These are phyloP conservation scores for Nemopilema nomurai DNA, from an alignment of 30 jellyfish, hydroid and myxozoan genomes.

Conservation along the genomic window DNA sequence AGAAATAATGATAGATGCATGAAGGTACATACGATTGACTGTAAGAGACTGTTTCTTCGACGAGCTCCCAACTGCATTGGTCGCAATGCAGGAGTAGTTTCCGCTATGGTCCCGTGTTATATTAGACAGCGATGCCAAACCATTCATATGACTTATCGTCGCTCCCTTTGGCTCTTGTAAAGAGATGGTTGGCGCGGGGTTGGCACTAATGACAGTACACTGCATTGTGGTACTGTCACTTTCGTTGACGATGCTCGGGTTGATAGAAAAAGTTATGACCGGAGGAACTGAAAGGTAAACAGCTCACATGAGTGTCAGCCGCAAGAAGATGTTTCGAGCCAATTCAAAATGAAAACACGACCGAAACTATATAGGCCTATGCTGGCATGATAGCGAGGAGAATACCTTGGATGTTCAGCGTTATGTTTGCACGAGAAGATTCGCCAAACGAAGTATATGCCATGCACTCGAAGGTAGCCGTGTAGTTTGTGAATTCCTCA, in stretches of 20 bases:
- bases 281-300: constrained; percentile 41
- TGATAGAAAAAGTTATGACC: constrained; percentile 7
- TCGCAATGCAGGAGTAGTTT: constrained; percentile 7
- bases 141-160: background rate
- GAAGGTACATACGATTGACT: constrained; percentile 7
- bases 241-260: constrained; percentile 38
- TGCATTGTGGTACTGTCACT: constrained; percentile 5
- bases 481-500: background rate
- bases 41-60: background rate
- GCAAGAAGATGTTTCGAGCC: too few relatives aligned
- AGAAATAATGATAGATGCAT: too few relatives aligned
- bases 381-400: too few relatives aligned
- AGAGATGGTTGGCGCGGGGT: constrained; percentile 38
- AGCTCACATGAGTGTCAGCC: background rate
- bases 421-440: background rate
- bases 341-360: too few relatives aligned
- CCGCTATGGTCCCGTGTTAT: constrained; percentile 17
- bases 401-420: constrained; percentile 32
- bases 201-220: constrained; percentile 32
- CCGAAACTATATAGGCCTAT: too few relatives aligned
- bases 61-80: constrained; percentile 7
- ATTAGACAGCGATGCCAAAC: background rate
- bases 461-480: constrained; percentile 13
- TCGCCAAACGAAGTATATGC: constrained; percentile 12
- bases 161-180: background rate